These are phyloP conservation scores for Anguilla marmorata DNA, from an alignment of 2,797 vertebrate species.

Conservation along the genomic window DNA sequence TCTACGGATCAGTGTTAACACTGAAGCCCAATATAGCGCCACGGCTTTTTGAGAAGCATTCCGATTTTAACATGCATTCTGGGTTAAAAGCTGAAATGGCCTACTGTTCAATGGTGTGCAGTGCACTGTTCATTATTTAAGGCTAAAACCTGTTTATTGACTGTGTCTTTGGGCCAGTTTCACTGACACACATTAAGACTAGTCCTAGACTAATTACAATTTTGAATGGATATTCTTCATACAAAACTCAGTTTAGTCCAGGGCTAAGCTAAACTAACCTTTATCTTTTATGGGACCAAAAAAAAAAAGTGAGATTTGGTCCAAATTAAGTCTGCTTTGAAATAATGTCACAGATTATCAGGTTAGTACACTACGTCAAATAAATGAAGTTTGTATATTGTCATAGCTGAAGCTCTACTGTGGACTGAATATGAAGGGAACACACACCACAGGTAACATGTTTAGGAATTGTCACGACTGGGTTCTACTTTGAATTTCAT, in stretches of 20 bases:
- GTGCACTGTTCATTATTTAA: conserved; percentile 21
- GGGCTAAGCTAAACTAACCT: neutral
- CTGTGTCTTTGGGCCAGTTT: neutral
- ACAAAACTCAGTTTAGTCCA: too few relatives aligned
- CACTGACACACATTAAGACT: neutral
- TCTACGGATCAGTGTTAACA: neutral
- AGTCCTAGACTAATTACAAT: too few relatives aligned
- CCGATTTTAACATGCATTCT: neutral
- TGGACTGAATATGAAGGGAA: too few relatives aligned
- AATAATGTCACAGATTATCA: too few relatives aligned
- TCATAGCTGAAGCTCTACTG: too few relatives aligned
- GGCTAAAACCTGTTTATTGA: too few relatives aligned
- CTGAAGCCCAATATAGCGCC: neutral
- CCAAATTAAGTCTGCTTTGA: neutral
- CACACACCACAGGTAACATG: too few relatives aligned
- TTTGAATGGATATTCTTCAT: too few relatives aligned
- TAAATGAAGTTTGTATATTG: too few relatives aligned
- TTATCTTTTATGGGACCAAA: neutral
- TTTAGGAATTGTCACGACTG: neutral
- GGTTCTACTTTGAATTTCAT: neutral
- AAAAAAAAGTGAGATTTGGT: neutral
- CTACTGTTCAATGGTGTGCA: neutral
- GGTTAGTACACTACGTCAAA: too few relatives aligned
- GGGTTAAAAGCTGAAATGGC: neutral
- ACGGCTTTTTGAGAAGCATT: neutral